Conservation (phyloP, 2,888 invertebrate genomes). For the Caenorhabditis sp. region DNA sequence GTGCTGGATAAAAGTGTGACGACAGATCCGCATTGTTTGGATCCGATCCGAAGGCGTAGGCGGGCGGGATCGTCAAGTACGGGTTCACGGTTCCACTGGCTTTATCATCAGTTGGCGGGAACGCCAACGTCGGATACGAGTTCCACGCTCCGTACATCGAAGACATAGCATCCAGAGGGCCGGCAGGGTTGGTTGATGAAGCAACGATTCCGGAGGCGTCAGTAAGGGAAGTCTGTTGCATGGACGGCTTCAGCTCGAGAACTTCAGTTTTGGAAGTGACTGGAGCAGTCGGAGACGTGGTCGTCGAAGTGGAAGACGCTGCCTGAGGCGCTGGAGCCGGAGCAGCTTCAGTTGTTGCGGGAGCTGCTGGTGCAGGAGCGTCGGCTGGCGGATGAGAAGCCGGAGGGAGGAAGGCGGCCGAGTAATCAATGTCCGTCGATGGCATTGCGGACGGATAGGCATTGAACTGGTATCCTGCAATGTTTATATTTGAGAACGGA, state of each 20-base stretch:
- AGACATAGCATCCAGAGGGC: slow-evolving; percentile 33
- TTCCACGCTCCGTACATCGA: slow-evolving; percentile 43
- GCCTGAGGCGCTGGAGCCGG: neutral
- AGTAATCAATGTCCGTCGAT: slow-evolving; percentile 27
- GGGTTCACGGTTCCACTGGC: slow-evolving; percentile 18
- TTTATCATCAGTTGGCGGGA: slow-evolving; percentile 32
- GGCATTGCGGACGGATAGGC: slow-evolving; percentile 27
- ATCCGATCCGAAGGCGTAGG: slow-evolving; percentile 36
- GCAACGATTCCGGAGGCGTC: slow-evolving; percentile 1
- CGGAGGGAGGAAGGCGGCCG: slow-evolving; percentile 12
- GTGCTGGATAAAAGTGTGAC: slow-evolving; percentile 18
- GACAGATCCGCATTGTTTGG: slow-evolving; percentile 15
- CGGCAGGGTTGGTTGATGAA: neutral
- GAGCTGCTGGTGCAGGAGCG: too few species aligned
- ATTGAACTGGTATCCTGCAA: slow-evolving; percentile 36
- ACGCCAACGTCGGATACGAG: slow-evolving; percentile 2
- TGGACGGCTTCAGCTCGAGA: slow-evolving; percentile 27
- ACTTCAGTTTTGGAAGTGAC: slow-evolving; percentile 10
- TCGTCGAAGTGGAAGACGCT: neutral
- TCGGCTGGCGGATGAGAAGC: neutral
- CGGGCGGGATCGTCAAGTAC: slow-evolving; percentile 12
- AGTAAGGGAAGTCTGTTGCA: neutral
- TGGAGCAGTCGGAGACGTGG: slow-evolving; percentile 7
- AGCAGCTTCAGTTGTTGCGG: neutral
- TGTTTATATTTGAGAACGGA: slow-evolving; percentile 23